Evolutionary conservation across 2,888 invertebrate genomes (phyloP).

Genomic region (Ernsta delagoae): DNA sequence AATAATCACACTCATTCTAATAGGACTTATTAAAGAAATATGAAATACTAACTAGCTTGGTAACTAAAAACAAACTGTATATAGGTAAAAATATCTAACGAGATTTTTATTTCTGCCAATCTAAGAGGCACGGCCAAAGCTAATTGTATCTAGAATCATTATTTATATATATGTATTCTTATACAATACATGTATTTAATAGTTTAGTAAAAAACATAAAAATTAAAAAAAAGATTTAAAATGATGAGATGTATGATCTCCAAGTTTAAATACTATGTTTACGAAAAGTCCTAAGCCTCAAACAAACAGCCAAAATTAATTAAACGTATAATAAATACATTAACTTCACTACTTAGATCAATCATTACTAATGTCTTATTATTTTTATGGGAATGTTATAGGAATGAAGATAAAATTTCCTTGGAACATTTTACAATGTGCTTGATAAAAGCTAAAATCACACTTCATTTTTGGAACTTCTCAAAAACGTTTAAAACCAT

Average conservation of each 20-base stretch:
- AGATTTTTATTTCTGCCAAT: too few species aligned
- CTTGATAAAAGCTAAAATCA: neutral
- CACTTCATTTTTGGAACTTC: neutral
- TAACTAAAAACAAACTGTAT: neutral
- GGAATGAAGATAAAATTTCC: constrained; percentile 6
- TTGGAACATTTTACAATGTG: too few species aligned
- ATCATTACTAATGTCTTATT: neutral
- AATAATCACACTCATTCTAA: neutral
- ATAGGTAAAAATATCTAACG: neutral
- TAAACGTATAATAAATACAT: neutral
- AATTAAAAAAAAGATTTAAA: neutral
- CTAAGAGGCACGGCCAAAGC: too few species aligned
- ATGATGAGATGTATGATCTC: neutral
- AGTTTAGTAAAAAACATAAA: neutral
- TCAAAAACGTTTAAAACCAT: neutral
- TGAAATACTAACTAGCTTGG: neutral
- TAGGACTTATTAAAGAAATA: neutral
- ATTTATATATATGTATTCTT: neutral
- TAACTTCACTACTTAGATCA: neutral
- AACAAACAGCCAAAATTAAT: neutral
- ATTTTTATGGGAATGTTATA: constrained; percentile 12
- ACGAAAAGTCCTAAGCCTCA: neutral
- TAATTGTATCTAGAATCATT: too few species aligned
- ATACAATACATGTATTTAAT: neutral
- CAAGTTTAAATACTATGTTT: constrained; percentile 2